These are phyloP conservation scores for Orthonevra nobilis DNA, from an alignment of 2,888 invertebrate species.

Conservation along the genomic window DNA sequence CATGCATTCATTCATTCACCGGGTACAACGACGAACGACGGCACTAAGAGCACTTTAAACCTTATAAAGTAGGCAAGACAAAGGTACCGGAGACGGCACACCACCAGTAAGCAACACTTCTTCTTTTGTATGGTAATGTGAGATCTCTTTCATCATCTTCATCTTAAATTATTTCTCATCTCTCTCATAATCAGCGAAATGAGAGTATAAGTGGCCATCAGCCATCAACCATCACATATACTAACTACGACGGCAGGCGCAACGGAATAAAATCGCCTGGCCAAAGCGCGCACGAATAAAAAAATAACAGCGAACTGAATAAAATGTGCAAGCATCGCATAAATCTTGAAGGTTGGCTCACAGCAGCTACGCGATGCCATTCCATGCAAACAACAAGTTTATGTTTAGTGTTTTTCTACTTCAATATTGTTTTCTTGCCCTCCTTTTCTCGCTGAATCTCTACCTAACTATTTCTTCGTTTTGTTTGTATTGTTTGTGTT, in stretches of 20 bases:
- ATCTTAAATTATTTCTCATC: slow-evolving; percentile 55
- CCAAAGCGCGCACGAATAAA: too few relatives aligned
- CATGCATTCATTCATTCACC: slow-evolving; percentile 19
- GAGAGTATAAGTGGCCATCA: slow-evolving; percentile 69
- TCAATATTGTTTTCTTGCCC: slow-evolving; percentile 47
- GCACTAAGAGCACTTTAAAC: background rate
- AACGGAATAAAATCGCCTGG: background rate
- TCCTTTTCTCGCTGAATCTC: background rate
- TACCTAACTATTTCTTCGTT: too few relatives aligned
- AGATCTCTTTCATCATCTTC: slow-evolving; percentile 52
- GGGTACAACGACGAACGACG: too few relatives aligned
- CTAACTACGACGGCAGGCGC: slow-evolving; percentile 20
- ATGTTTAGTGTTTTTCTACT: slow-evolving; percentile 66
- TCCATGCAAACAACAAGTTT: slow-evolving; percentile 48
- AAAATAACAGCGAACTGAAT: slow-evolving; percentile 58
- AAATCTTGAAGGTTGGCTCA: slow-evolving; percentile 64
- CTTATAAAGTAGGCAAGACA: slow-evolving; percentile 6
- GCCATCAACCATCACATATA: slow-evolving; percentile 57
- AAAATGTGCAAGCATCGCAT: slow-evolving; percentile 69
- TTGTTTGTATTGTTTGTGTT: slow-evolving; percentile 7
- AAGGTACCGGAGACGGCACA: slow-evolving; percentile 5
- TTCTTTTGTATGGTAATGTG: slow-evolving; percentile 60
- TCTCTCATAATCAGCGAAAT: slow-evolving; percentile 63
- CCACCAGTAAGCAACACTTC: slow-evolving; percentile 46
- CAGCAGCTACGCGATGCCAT: slow-evolving; percentile 6